phyloP scores from a whole-genome alignment of 1,140 invertebrate genomes.

The Hydropsyche tenuis region DNA sequence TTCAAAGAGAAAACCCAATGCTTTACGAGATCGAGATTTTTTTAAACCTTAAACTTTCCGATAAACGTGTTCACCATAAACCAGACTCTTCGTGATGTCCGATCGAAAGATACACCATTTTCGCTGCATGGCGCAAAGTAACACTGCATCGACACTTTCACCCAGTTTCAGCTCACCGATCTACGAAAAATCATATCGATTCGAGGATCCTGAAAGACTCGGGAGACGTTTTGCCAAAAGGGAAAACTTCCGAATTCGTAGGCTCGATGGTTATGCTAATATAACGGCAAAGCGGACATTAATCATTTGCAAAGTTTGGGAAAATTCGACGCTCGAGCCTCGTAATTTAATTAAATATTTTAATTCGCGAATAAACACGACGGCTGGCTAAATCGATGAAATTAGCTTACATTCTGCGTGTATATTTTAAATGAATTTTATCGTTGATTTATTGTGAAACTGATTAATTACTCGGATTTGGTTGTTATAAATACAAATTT shows the following conservation, averaged over 20 bases:
- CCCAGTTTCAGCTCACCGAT: no score
- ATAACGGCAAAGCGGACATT: no score
- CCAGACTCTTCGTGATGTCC: conserved; percentile 1
- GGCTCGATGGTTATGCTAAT: no score
- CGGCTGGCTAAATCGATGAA: neutral
- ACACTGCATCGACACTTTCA: no score
- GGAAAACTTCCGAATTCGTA: no score
- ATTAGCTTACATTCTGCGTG: neutral
- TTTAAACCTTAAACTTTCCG: no score
- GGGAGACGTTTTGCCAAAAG: no score
- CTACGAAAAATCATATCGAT: no score
- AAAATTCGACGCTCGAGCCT: conserved; percentile 2
- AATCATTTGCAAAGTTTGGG: no score
- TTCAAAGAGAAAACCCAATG: neutral
- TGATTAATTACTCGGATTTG: no score
- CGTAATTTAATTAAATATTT: conserved; percentile 17
- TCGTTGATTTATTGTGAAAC: neutral
- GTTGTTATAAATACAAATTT: no score
- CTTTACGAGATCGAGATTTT: neutral
- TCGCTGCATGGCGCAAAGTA: neutral
- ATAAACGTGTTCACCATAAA: neutral
- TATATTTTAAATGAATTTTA: conserved; percentile 4
- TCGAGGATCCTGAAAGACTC: no score
- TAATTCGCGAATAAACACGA: conserved; percentile 13
- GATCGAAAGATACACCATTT: conserved; percentile 15